These are phyloP conservation scores for Zoanthus solanderi DNA, from an alignment of 92 coral and sea anemone species.

Conservation along the genomic window DNA sequence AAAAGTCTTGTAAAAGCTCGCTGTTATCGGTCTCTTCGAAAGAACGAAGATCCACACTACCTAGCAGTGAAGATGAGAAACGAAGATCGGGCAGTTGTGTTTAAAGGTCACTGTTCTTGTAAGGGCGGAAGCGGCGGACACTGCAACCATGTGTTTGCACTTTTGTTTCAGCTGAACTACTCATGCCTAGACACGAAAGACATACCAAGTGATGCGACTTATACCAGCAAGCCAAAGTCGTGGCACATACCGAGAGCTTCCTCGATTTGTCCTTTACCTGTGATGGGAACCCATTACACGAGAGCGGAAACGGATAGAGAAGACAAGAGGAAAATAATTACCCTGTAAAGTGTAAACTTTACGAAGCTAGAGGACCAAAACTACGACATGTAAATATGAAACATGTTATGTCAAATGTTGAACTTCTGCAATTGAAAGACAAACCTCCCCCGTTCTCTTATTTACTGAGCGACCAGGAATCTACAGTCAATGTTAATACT, in stretches of 20 bases:
- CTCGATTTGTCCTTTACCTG: constrained; percentile 58
- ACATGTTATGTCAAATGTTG: constrained; percentile 13
- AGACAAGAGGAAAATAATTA: constrained; percentile 27
- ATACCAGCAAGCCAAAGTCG: constrained; percentile 55
- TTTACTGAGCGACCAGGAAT: constrained; percentile 56
- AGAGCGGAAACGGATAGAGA: constrained; percentile 48
- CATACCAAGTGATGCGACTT: constrained; percentile 50
- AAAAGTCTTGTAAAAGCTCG: background rate
- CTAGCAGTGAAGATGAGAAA: constrained; percentile 22
- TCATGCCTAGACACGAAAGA: constrained; percentile 33
- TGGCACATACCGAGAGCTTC: constrained; percentile 66
- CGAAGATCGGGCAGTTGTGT: constrained; percentile 1
- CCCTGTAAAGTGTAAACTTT: no score
- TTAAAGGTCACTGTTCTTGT: constrained; percentile 4
- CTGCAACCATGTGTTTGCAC: constrained; percentile 52
- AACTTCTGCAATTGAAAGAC: constrained; percentile 43
- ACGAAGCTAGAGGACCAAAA: background rate
- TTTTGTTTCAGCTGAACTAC: constrained; percentile 56
- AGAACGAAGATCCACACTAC: constrained; percentile 50
- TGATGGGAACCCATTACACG: constrained; percentile 65
- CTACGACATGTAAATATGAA: no score
- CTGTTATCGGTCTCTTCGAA: constrained; percentile 28
- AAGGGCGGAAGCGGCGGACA: constrained; percentile 43
- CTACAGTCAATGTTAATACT: constrained; percentile 23
- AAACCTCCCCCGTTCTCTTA: constrained; percentile 59